Evolutionary conservation across 2,113 vertebrate genomes (phyloP).

Genomic region (Capricornis sumatraensis): DNA sequence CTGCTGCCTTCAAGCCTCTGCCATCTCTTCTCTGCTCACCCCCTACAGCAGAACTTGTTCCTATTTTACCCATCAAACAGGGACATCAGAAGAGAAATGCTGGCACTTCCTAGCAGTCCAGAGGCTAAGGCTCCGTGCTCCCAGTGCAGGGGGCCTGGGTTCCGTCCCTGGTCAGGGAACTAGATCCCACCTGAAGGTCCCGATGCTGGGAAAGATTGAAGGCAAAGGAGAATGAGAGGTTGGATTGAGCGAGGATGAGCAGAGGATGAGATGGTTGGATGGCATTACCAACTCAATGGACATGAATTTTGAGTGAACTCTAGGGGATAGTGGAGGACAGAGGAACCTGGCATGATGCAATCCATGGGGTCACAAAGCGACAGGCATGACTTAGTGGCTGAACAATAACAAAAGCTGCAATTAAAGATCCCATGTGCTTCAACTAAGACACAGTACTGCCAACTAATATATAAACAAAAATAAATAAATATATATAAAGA

Average conservation of each 20-base stretch:
- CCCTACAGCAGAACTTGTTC: not conserved
- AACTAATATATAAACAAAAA: not conserved
- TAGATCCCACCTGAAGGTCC: not conserved
- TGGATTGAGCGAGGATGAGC: not conserved
- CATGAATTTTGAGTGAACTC: not conserved
- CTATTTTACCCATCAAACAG: not conserved
- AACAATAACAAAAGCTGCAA: not conserved
- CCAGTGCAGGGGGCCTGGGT: not conserved
- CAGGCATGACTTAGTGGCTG: not conserved
- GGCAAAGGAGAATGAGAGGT: not conserved
- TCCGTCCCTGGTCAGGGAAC: not conserved
- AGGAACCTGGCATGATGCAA: not conserved
- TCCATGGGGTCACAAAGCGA: not conserved
- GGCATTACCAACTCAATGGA: not conserved
- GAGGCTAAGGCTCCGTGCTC: not conserved
- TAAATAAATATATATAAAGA: not conserved
- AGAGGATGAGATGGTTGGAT: not conserved
- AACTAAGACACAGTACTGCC: not conserved
- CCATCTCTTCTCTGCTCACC: rapidly evolving
- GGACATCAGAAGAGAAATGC: not conserved
- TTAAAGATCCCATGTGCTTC: not conserved
- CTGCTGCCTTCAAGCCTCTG: not conserved
- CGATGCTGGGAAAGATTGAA: not conserved
- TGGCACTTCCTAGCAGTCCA: not conserved
- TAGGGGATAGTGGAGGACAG: not conserved